phyloP scores from a whole-genome alignment of 2,797 vertebrate genomes.

The Ctenopoma kingsleyae region DNA sequence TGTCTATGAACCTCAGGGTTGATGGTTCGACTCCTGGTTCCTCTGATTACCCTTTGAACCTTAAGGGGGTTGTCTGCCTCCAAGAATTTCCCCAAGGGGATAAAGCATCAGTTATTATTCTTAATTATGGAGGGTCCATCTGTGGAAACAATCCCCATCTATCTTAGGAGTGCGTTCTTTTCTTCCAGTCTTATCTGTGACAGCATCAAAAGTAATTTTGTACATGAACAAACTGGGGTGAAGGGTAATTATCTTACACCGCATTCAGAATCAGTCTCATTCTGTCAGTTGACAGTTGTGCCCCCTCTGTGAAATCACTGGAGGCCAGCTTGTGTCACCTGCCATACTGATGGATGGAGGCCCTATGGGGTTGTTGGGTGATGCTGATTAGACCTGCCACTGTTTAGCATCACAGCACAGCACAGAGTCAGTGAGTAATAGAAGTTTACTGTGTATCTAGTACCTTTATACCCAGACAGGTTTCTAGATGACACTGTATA shows the following conservation, averaged over 20 bases:
- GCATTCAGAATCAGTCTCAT: slow-evolving; percentile 5
- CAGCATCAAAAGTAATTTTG: background rate
- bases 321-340: slow-evolving; percentile 9
- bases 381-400: slow-evolving; percentile 24
- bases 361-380: background rate
- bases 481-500: background rate
- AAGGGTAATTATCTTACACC: background rate
- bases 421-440: background rate
- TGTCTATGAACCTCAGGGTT: too few species aligned
- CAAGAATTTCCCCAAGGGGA: too few species aligned
- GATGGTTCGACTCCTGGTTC: too few species aligned
- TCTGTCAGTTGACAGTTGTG: slow-evolving; percentile 2
- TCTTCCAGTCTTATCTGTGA: background rate
- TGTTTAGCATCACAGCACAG: background rate
- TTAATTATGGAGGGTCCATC: background rate
- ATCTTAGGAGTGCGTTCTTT: background rate
- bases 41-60: too few species aligned
- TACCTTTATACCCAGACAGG: too few species aligned
- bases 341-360: slow-evolving; percentile 10
- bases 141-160: background rate
- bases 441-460: background rate
- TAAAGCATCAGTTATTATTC: background rate
- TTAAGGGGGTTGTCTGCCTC: too few species aligned
- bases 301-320: background rate
- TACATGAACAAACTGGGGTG: background rate